Evolutionary conservation across 2,797 vertebrate species (phyloP), one percentile per base, ranked within the genome.

Genomic region (Semotilus atromaculatus): DNA sequence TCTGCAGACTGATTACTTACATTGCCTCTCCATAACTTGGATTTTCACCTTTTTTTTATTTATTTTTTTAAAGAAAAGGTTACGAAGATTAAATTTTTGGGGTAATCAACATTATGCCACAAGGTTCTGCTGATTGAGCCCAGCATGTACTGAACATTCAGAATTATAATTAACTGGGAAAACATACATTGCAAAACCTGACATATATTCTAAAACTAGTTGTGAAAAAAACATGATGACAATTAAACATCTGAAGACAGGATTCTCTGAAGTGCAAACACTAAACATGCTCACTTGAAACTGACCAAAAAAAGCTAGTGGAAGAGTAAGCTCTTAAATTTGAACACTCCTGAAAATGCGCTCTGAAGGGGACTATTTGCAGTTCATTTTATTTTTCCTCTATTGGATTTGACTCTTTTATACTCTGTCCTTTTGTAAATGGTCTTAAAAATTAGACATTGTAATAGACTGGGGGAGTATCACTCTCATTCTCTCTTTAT

Each of bases 361-460:
- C 31, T 53, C 34, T 31, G n/a, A 67, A 58, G 62, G 31, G 5
- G 19, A 40, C 10, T 31, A 77, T n/a, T 13, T 77, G n/a, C 19
- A 68, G 7, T 26, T 67, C 31, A 75, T 10, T 81, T 60, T 4
- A 64, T 1, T 26, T 74, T 34, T 66, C 45, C 43, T 29, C 43
- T 62, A n/a, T 36, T 51, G 55, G 10, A 18, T 51, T 26, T 0
- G 34, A 21, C 62, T 53, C 26, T 19, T 34, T 62, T 36, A 62
- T 9, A 53, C n/a, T 55, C 67, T 62, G 55, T 73, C 55, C 40
- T 10, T 73, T 34, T 60, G 34, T 43, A 19, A 3, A 77, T 70
- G 29, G 40, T 31, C 29, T 31, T 62, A n/a, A 55, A 76, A 55
- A 62, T 60, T 13, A 70, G 36, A 77, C 36, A 78, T 60, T 84